Evolutionary conservation across 2,888 invertebrate genomes (phyloP).

Genomic region (Chironomus riparius): DNA sequence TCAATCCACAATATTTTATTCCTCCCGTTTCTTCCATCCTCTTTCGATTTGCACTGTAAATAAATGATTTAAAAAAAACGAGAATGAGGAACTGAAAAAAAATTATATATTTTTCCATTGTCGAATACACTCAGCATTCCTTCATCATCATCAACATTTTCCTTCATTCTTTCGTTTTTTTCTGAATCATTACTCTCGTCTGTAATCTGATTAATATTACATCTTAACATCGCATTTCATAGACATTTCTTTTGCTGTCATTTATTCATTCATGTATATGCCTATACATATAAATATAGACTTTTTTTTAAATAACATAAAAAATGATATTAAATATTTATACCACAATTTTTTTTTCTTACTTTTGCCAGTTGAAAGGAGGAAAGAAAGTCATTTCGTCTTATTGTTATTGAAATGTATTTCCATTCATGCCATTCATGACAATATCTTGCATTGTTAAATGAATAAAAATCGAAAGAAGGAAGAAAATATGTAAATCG

Average conservation of each 20-base stretch:
- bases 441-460: background rate
- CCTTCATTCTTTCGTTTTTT: background rate
- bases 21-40: no score
- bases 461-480: background rate
- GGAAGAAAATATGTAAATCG: background rate
- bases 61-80: no score
- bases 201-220: constrained; percentile 26
- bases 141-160: constrained; percentile 6
- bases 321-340: constrained; percentile 24
- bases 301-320: constrained; percentile 21
- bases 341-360: background rate
- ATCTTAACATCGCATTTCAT: constrained; percentile 1
- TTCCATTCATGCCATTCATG: background rate
- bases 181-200: constrained; percentile 26
- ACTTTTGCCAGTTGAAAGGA: background rate
- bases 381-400: background rate
- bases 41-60: no score
- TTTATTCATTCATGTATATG: background rate
- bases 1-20: no score
- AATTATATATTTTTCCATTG: background rate
- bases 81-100: no score
- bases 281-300: background rate
- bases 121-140: constrained; percentile 21
- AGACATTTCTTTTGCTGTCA: background rate
- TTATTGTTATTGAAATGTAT: constrained; percentile 22